Evolutionary conservation across 2,113 vertebrate species (phyloP).

Genomic region (Daubentonia madagascariensis): DNA sequence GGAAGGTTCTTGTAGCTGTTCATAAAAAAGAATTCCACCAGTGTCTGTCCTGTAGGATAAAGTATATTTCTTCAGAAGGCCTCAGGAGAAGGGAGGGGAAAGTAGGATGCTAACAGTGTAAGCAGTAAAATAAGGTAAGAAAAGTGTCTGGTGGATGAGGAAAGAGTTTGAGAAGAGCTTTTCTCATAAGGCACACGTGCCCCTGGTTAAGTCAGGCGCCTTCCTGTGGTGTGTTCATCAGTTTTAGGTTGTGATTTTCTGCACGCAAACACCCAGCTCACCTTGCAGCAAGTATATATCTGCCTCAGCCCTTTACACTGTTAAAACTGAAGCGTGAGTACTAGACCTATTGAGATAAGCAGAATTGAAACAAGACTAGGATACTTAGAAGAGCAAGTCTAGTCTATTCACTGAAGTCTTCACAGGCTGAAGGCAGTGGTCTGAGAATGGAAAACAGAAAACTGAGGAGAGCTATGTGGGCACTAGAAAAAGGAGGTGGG

Average conservation of each 20-base stretch:
- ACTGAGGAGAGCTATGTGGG: neutral
- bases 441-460: neutral
- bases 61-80: neutral
- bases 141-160: neutral
- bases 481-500: neutral
- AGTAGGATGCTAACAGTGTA: neutral
- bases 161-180: neutral
- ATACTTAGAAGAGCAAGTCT: neutral
- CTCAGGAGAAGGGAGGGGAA: neutral
- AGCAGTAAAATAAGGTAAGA: neutral
- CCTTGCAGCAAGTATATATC: neutral
- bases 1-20: neutral
- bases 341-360: neutral
- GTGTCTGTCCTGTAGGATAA: neutral
- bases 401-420: neutral
- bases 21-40: neutral
- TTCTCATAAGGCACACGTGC: neutral
- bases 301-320: neutral
- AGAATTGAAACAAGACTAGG: neutral
- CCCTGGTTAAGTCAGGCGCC: neutral
- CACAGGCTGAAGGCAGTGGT: neutral
- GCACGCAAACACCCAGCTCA: neutral
- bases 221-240: neutral
- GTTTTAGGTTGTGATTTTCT: neutral
- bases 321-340: neutral